Evolutionary conservation across 2,888 invertebrate genomes (phyloP).

Genomic region (Philereme transversata): DNA sequence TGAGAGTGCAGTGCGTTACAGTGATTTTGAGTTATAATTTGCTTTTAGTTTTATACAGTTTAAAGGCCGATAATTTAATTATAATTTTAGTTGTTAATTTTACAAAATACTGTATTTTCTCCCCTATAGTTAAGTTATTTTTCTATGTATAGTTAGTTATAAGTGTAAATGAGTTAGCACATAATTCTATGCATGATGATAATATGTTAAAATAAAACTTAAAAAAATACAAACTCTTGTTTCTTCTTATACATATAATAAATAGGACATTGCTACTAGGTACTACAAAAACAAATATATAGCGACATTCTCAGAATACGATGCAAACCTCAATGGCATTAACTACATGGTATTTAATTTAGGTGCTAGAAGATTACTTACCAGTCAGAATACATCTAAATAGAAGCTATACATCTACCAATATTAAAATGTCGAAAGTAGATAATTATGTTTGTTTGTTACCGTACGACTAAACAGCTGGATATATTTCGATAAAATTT

Average conservation of each 20-base stretch:
- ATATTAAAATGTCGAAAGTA: too few relatives aligned
- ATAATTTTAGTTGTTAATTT: slow-evolving; percentile 76
- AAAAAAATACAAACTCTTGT: slow-evolving; percentile 75
- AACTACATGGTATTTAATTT: too few relatives aligned
- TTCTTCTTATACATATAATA: slow-evolving; percentile 41
- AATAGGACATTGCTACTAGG: too few relatives aligned
- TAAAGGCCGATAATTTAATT: slow-evolving; percentile 78
- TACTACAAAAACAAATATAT: too few relatives aligned
- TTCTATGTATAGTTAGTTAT: slow-evolving; percentile 84
- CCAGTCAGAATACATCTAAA: too few relatives aligned
- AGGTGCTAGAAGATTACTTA: too few relatives aligned
- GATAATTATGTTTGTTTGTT: too few relatives aligned
- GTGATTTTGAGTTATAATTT: slow-evolving; percentile 71
- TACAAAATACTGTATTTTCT: slow-evolving; percentile 82
- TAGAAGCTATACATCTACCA: too few relatives aligned
- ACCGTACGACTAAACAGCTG: too few relatives aligned
- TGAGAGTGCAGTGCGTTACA: slow-evolving; percentile 74
- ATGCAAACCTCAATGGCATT: too few relatives aligned
- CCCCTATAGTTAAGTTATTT: slow-evolving; percentile 82
- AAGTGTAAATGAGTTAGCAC: slow-evolving; percentile 83
- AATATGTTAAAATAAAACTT: slow-evolving; percentile 80
- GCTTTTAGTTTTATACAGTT: slow-evolving; percentile 75
- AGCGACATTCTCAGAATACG: too few relatives aligned
- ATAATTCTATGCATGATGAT: slow-evolving; percentile 84
- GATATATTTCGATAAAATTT: too few relatives aligned